phyloP scores from a whole-genome alignment of 2,888 invertebrate species.

The Eugnorisma glareosa region DNA sequence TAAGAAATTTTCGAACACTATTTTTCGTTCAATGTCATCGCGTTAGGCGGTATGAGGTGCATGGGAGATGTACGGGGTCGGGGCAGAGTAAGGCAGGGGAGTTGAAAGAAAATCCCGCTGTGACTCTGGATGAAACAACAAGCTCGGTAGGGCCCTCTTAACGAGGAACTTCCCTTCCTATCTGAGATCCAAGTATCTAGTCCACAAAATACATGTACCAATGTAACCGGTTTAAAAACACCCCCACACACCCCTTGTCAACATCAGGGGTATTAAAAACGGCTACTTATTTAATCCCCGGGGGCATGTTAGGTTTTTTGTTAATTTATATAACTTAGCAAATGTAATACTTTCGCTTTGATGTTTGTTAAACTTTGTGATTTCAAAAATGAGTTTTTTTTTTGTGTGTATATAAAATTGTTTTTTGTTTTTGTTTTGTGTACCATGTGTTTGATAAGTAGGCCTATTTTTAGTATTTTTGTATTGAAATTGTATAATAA shows the following conservation, averaged over 20 bases:
- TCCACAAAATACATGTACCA: background rate
- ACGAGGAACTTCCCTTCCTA: too few relatives aligned
- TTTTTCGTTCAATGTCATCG: too few relatives aligned
- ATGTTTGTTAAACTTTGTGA: slow-evolving; percentile 15
- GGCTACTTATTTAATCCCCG: background rate
- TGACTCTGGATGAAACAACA: too few relatives aligned
- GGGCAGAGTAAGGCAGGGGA: too few relatives aligned
- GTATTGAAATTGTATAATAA: background rate
- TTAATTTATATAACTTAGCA: slow-evolving; percentile 30
- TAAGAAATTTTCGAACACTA: too few relatives aligned
- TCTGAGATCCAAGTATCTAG: background rate
- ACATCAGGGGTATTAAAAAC: slow-evolving; percentile 13
- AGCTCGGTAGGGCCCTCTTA: too few relatives aligned
- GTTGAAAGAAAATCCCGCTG: too few relatives aligned
- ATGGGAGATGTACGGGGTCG: too few relatives aligned
- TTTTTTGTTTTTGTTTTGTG: background rate
- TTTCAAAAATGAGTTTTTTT: background rate
- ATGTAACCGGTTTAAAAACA: background rate
- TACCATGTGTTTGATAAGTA: background rate
- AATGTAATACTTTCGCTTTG: slow-evolving; percentile 36
- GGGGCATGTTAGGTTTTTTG: slow-evolving; percentile 41
- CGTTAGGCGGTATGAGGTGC: too few relatives aligned
- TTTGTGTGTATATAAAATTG: background rate
- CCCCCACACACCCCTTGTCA: slow-evolving; percentile 36
- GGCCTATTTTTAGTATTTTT: background rate